Base-by-base conservation (phyloP, 2,797 vertebrate genomes). In the Lophotriccus pileatus region DNA sequence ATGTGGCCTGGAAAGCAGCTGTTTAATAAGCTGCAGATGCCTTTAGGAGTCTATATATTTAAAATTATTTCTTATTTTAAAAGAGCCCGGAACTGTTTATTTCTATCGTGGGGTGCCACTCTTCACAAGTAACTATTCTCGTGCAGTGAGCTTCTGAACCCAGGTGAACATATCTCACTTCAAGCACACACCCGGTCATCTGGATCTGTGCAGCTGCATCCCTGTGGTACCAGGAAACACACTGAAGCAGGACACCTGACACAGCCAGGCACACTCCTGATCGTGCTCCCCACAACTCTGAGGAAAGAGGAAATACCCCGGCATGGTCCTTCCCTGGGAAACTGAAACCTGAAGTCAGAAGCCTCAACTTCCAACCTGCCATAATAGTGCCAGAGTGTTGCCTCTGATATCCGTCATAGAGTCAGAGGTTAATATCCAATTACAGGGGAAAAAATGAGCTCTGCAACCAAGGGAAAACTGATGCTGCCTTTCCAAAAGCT, bases 301-400 rank as follows among this genome's bases (percentile, higher is more conserved):
- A 88, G 89, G 87, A 91, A 92, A 85, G 56, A 87, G 43, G 77
- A 83, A 95, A 93, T 55, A 75, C 41, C 37, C 68, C 95, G 92
- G 87, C 94, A 93, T 84, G 41, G 53, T 73, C 53, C 52, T 89
- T 67, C 62, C 75, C 58, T 0, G 5, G 69, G 70, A 96, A 97
- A 93, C 21, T 96, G 94, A 97, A 93, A 96, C 94, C 89, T 85
- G 56, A 81, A 94, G 53, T 83, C 89, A 85, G 86, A 58, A 83
- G 78, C 58, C 73, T 70, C 89, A 72, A 22, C 66, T 56, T 46
- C 43, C 0, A 4, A 74, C 43, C 55, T 2, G 37, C 20, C 12
- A 0, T 60, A n/a, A 77, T 12, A 55, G 83, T 84, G 91, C 89
- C 93, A 95, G 88, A 32, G 50, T 0, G 0, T 27, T 3, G 5